phyloP scores from a whole-genome alignment of 2,888 invertebrate genomes.

The Phortica okadai region DNA sequence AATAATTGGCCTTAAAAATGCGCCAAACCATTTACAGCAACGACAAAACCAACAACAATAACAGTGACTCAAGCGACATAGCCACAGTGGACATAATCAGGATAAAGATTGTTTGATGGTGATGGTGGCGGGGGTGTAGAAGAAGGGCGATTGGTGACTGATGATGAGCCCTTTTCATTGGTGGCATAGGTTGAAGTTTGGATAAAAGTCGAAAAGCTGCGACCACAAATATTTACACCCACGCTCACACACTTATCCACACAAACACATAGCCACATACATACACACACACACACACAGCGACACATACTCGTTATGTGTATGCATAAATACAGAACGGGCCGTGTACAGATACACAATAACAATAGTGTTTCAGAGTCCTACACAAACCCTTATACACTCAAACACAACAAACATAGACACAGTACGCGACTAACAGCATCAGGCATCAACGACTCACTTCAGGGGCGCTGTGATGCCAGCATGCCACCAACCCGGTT shows the following conservation, averaged over 20 bases:
- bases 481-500: not conserved
- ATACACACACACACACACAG: not conserved
- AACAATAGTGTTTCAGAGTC: no score
- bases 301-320: not conserved
- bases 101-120: not conserved
- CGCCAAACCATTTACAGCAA: conserved; percentile 30
- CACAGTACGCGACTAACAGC: conserved; percentile 5
- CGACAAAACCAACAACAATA: not conserved
- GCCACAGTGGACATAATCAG: conserved; percentile 58
- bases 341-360: no score
- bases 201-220: conserved; percentile 14
- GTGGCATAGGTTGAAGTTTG: not conserved
- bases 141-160: not conserved
- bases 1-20: conserved; percentile 70
- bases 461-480: not conserved
- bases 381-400: conserved; percentile 36
- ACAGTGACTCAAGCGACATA: conserved; percentile 44
- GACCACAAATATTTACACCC: conserved; percentile 39
- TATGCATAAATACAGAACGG: not conserved
- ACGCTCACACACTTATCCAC: conserved; percentile 21
- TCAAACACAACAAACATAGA: conserved; percentile 27
- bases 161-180: not conserved
- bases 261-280: conserved; percentile 20
- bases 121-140: not conserved
- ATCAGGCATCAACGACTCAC: not conserved